These are phyloP conservation scores for Falco peregrinus DNA, from an alignment of 2,797 vertebrate genomes.

Conservation along the genomic window DNA sequence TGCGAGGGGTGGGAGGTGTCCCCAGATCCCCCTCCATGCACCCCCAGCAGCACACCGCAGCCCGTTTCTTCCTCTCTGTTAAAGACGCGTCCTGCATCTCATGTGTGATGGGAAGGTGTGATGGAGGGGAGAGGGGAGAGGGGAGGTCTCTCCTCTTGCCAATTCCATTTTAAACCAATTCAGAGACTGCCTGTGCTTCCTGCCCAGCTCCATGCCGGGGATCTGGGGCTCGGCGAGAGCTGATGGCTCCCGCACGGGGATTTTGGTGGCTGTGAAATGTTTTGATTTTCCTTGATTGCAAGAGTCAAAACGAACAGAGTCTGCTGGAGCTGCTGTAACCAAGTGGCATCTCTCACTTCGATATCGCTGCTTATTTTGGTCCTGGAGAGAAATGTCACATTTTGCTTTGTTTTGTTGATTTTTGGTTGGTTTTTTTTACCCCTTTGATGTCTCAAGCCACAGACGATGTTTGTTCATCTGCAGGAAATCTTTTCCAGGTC, in stretches of 20 bases:
- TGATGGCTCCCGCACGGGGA: fast-evolving
- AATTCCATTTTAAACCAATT: background rate
- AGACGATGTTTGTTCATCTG: fast-evolving
- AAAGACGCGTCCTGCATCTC: fast-evolving
- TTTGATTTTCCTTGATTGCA: background rate
- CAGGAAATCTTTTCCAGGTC: background rate
- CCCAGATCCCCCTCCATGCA: fast-evolving
- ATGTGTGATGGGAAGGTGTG: fast-evolving
- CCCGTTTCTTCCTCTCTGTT: background rate
- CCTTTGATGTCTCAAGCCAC: fast-evolving
- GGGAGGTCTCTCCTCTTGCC: background rate
- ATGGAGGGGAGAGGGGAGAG: background rate
- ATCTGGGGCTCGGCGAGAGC: background rate
- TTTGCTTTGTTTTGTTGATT: background rate
- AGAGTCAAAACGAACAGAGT: background rate
- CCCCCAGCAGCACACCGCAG: fast-evolving
- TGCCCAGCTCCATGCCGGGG: fast-evolving
- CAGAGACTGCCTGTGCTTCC: too few relatives aligned
- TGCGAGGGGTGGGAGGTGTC: background rate
- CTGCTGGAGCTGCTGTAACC: background rate
- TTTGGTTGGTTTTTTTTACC: background rate
- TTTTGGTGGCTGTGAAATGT: background rate
- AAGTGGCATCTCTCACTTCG: background rate
- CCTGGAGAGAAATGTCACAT: background rate
- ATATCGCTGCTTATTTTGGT: fast-evolving